These are phyloP conservation scores for Sebastiscus tertius DNA, from an alignment of 2,797 vertebrate species.

Conservation along the genomic window DNA sequence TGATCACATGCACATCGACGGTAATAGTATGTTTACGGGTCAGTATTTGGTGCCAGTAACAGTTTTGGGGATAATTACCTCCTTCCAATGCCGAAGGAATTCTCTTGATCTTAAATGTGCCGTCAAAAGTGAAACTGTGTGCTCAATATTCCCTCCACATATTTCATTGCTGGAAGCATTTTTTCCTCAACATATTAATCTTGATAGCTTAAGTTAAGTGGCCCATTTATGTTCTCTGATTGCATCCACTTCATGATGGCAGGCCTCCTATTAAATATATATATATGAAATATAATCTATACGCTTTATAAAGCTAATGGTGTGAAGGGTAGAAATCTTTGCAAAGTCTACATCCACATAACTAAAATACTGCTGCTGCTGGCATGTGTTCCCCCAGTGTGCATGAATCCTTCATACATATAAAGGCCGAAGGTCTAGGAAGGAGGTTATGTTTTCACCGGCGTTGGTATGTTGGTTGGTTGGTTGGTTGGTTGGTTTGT, in stretches of 20 bases:
- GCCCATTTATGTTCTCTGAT: background rate
- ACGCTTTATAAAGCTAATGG: background rate
- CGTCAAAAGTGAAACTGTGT: constrained; percentile 13
- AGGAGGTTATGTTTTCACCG: too few relatives aligned
- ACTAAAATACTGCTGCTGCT: background rate
- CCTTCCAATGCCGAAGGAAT: too few relatives aligned
- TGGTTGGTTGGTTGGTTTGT: too few relatives aligned
- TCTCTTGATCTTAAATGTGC: background rate
- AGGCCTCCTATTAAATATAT: too few relatives aligned
- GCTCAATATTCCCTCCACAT: background rate
- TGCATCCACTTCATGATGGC: too few relatives aligned
- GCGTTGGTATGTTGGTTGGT: too few relatives aligned
- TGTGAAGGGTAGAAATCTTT: background rate
- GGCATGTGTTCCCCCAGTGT: background rate
- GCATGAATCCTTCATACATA: background rate
- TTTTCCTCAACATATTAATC: background rate
- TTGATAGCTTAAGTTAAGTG: background rate
- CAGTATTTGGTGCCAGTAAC: constrained; percentile 22
- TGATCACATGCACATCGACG: background rate
- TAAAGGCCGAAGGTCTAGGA: background rate
- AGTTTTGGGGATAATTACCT: constrained; percentile 5
- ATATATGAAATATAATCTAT: background rate
- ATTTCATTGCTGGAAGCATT: constrained; percentile 1
- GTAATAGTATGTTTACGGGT: background rate
- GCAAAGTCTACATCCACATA: background rate